These are phyloP conservation scores for Ochotona curzoniae DNA, from an alignment of 2,113 vertebrate genomes.

Conservation along the genomic window DNA sequence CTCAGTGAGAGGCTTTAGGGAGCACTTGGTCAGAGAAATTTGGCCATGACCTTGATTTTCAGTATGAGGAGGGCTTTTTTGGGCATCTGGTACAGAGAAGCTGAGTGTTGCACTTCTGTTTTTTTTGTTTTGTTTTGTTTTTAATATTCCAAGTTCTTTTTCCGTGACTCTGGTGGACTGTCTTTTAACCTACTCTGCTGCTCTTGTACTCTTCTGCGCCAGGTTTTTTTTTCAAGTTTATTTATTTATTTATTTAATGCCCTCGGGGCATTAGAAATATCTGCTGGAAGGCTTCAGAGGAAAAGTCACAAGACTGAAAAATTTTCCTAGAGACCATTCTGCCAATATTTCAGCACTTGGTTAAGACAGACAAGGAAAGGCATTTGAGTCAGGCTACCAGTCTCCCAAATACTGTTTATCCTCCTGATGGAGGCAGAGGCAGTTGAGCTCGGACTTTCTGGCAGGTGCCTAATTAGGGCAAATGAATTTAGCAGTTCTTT, in stretches of 20 bases:
- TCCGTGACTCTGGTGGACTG: not conserved
- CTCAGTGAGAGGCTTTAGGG: not conserved
- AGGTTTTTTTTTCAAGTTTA: slow-evolving; percentile 11
- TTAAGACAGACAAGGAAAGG: not conserved
- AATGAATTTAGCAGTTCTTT: not conserved
- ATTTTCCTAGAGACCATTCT: slow-evolving; percentile 32
- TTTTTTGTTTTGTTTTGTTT: not conserved
- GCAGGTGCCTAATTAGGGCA: not conserved
- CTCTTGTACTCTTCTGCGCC: not conserved
- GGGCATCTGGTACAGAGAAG: not conserved
- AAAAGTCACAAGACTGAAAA: slow-evolving; percentile 60
- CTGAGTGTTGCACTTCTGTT: not conserved
- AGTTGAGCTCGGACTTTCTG: not conserved
- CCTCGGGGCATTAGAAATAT: slow-evolving; percentile 59
- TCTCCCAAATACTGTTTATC: not conserved
- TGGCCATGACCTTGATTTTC: not conserved
- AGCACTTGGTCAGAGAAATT: not conserved
- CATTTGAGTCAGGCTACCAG: not conserved
- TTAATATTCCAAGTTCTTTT: not conserved
- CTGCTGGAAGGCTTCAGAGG: slow-evolving; percentile 58
- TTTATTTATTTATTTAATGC: not conserved
- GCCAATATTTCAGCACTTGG: slow-evolving; percentile 37
- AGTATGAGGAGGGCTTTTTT: not conserved
- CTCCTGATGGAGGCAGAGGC: not conserved
- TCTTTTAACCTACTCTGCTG: not conserved